phyloP scores from a whole-genome alignment of 2,113 vertebrate genomes.

The Orycteropus afer region DNA sequence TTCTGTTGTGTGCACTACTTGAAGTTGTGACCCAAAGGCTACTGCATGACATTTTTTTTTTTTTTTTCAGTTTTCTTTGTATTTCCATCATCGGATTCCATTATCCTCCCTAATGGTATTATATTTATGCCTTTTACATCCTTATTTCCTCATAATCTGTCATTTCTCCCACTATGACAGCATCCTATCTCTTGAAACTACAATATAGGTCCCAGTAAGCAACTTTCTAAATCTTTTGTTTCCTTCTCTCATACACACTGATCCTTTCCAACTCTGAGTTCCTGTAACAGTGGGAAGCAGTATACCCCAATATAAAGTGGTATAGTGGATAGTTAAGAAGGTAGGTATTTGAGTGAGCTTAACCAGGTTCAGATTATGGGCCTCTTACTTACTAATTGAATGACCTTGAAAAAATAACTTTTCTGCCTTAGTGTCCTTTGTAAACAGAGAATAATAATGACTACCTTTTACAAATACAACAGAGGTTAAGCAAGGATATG shows the following conservation, averaged over 20 bases:
- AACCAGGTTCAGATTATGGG: background rate
- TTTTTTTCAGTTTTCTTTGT: background rate
- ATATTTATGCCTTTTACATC: background rate
- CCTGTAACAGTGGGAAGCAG: background rate
- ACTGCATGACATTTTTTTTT: background rate
- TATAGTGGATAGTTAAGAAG: background rate
- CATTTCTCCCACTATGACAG: background rate
- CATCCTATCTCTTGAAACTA: background rate
- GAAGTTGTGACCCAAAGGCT: no score
- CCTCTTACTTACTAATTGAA: background rate
- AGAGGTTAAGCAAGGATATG: background rate
- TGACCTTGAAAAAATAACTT: background rate
- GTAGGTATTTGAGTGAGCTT: background rate
- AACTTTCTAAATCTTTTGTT: background rate
- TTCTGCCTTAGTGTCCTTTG: background rate
- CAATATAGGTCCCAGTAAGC: background rate
- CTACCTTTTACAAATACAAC: background rate
- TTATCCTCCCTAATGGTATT: background rate
- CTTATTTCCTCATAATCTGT: background rate
- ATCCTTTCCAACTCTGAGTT: background rate
- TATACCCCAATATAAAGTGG: accelerated
- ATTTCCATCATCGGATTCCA: background rate
- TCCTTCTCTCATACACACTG: background rate
- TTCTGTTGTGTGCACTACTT: background rate
- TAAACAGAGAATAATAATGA: background rate